Evolutionary conservation across 1,140 invertebrate genomes (phyloP), one percentile per base, ranked within the genome.

Genomic region (Hesperophylax magnus): DNA sequence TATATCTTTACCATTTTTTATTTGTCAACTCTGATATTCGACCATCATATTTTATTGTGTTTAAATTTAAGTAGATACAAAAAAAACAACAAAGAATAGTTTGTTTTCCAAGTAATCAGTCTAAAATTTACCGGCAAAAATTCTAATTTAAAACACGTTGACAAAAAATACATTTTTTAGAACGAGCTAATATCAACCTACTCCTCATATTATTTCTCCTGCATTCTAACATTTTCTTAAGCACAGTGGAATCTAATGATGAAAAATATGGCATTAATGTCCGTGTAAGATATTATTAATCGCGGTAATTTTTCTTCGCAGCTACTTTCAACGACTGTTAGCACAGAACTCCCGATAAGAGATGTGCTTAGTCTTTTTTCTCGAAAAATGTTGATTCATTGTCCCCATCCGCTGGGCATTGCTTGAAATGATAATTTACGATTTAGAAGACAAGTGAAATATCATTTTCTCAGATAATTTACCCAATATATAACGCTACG

Each of bases 251-350:
- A 86, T 85, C 86, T 89, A 89, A 89, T 88, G 87, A 88, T 89
- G 87, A 89, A 88, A 88, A 88, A 88, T 89, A 88, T 86, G 87
- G 86, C 85, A 87, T 87, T 86, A 85, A 81, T 81, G 84, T 84
- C 86, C 86, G 85, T 85, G 85, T 85, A 84, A 83, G 84, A 82
- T 82, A 82, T 85, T 88, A 87, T 88, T 86, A 88, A 88, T 88
- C 86, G 87, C 53, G 83, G 85, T 86, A 86, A 88, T 89, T 88
- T 88, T 87, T 84, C 81, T 78, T 67, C 75, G 63, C 27, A 78
- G 80, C 67, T 84, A 82, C 80, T 84, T 82, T 84, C 77, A 80
- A 67, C 80, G 79, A 83, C 69, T 81, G 76, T 83, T 34, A 75
- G 82, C 77, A 83, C 54, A 67, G 75, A 79, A 67, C 79, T 83